A percentile compares a stretch with the other conserved stretches of the same genome.
Conservation (phyloP, 2,113 vertebrate species). For the Electrona antarctica region DNA sequence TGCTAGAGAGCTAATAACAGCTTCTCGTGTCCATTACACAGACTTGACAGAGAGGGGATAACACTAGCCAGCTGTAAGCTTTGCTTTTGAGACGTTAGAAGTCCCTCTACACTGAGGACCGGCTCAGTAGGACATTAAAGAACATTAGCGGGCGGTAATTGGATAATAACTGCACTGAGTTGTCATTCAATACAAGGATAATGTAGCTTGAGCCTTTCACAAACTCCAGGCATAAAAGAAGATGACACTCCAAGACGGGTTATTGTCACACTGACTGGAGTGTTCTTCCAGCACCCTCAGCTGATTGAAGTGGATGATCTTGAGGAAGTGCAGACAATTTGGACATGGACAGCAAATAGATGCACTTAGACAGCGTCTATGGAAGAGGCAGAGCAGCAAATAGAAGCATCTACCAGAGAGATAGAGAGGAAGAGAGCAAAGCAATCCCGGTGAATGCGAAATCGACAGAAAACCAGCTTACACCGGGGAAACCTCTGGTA, state of each 20-base stretch:
- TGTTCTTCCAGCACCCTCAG: neutral
- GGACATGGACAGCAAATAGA: neutral
- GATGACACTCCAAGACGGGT: neutral
- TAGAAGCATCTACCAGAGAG: slow-evolving; percentile 48
- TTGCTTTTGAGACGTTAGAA: neutral
- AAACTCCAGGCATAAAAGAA: neutral
- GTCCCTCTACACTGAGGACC: neutral
- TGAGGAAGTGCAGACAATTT: neutral
- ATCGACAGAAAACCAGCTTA: slow-evolving; percentile 30
- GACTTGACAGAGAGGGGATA: neutral
- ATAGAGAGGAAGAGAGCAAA: slow-evolving; percentile 22
- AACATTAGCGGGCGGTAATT: neutral
- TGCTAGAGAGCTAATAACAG: neutral
- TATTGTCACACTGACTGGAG: neutral
- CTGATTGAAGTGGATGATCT: neutral
- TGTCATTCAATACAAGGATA: neutral
- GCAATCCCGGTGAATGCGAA: slow-evolving; percentile 55
- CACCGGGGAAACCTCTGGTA: neutral
- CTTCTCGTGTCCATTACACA: slow-evolving; percentile 16
- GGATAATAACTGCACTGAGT: neutral
- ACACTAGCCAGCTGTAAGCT: neutral
- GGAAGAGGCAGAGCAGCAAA: slow-evolving; percentile 45
- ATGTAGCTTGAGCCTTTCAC: neutral
- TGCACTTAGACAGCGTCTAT: neutral
- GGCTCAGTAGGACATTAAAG: neutral